Conservation (phyloP, 2,888 invertebrate species). For the Suillia variegata region DNA sequence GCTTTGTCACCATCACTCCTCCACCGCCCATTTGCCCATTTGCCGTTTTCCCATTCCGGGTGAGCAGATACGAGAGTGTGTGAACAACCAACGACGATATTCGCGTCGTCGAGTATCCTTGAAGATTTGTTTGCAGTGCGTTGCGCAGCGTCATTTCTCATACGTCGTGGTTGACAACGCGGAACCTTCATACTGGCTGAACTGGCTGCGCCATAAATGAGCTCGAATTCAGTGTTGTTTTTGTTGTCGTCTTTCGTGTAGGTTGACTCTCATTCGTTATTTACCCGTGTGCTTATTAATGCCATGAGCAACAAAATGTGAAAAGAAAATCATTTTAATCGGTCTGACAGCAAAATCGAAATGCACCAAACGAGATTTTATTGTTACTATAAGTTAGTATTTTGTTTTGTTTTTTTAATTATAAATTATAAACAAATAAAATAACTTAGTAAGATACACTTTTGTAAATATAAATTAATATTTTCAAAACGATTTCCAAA, state of each 20-base stretch:
- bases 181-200: not conserved
- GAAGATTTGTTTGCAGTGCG: constrained; percentile 2
- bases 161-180: constrained; percentile 1
- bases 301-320: too few species aligned
- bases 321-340: too few species aligned
- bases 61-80: not conserved
- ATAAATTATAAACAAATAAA: too few species aligned
- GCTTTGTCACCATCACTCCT: constrained; percentile 15
- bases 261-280: not conserved
- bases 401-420: too few species aligned
- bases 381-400: too few species aligned
- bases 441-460: too few species aligned
- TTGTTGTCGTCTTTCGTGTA: not conserved
- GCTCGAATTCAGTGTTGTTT: not conserved
- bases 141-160: constrained; percentile 11
- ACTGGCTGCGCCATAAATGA: not conserved
- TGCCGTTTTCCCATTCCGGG: not conserved
- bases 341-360: too few species aligned
- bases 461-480: too few species aligned
- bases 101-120: not conserved
- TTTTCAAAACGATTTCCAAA: too few species aligned
- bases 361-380: too few species aligned
- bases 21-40: not conserved
- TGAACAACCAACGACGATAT: not conserved
- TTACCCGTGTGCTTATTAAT: constrained; percentile 3